Evolutionary conservation across 2,113 vertebrate genomes (phyloP).

Genomic region (Melospiza georgiana): DNA sequence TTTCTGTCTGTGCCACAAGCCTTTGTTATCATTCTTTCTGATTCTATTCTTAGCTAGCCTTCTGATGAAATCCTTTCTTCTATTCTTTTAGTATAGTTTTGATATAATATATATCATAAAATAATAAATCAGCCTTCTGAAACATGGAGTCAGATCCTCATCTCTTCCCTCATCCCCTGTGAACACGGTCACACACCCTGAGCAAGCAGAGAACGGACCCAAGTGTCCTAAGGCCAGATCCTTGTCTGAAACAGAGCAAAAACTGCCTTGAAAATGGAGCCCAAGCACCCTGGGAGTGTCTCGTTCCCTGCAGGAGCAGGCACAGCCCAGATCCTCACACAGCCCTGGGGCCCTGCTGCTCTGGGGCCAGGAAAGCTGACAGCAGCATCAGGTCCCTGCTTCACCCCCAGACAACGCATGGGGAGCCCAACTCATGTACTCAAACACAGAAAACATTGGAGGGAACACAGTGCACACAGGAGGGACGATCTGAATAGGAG

Average conservation of each 20-base stretch:
- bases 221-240: neutral
- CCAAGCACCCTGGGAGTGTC: too few relatives aligned
- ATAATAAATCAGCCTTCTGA: too few relatives aligned
- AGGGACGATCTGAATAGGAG: neutral
- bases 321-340: neutral
- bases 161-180: too few relatives aligned
- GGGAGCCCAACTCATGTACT: neutral
- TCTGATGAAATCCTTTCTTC: too few relatives aligned
- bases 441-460: neutral
- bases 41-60: too few relatives aligned
- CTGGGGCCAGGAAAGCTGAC: neutral
- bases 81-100: too few relatives aligned
- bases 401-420: neutral
- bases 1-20: too few relatives aligned
- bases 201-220: neutral
- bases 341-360: neutral
- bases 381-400: accelerated
- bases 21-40: too few relatives aligned
- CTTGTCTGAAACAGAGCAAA: neutral
- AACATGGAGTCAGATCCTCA: too few relatives aligned
- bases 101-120: too few relatives aligned
- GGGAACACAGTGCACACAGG: neutral
- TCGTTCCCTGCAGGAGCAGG: neutral
- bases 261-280: neutral
- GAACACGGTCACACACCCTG: too few relatives aligned